Base-by-base conservation (phyloP, 1,140 invertebrate species). In the Drosophila elegans region DNA sequence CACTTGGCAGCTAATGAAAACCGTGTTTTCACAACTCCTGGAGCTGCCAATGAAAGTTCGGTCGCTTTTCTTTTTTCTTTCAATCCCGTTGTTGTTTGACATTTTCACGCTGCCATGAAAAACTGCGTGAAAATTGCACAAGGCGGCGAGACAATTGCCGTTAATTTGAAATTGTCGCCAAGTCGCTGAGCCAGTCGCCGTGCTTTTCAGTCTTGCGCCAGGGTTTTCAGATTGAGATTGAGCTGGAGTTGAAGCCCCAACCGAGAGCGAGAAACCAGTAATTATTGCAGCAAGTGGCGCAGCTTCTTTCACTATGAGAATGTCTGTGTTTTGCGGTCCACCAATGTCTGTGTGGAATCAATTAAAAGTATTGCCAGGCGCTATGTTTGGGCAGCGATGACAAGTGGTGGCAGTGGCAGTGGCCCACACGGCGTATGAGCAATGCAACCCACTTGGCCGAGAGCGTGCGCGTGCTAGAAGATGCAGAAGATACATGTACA, bases 131-230 rank as follows among this genome's bases (percentile, higher is more conserved):
- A 86, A 86, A 86, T 86, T 89, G 83, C 74, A 80, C 60, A 74
- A 78, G 76, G 79, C 71, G 83, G 84, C 76, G 62, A 90, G 64
- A 89, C 84, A 89, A 89, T 89, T 89, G 84, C 80, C 84, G 80
- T 88, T 88, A 89, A 89, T 89, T 84, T 84, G 63, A 80, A 84
- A 89, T 90, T 90, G 85, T 89, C 83, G 83, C 83, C 83, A 86
- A 83, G 71, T 59, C 60, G 25, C 64, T 67, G 52, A 71, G 56
- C 53, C 44, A 51, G 72, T 60, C 10, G 16, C 16, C 53, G 3
- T 41, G 6, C 16, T 21, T 21, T 21, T 21, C 16, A 21, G 52
- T 57, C 36, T 61, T 29, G 13, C 21, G 63, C n/a, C 21, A 29
- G 41, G 41, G 72, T 49, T 32, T 27, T 62, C 53, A 57, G 46